phyloP scores from a whole-genome alignment of 2,888 invertebrate genomes.

The Colostygia pectinataria region DNA sequence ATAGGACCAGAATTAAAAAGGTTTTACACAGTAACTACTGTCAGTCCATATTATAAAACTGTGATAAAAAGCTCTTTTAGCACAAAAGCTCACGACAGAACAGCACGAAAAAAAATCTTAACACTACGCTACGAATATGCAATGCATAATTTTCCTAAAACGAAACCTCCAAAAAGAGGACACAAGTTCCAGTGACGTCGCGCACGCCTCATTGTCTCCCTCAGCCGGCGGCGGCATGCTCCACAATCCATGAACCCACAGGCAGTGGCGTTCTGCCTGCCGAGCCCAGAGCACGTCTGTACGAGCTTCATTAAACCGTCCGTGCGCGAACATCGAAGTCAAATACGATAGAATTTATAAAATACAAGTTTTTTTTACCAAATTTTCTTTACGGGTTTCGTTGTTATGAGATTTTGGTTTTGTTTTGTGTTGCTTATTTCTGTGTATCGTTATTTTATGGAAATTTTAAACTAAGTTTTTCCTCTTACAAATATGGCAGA shows the following conservation, averaged over 20 bases:
- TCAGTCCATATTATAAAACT: no score
- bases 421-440: conserved; percentile 21
- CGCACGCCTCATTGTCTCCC: conserved; percentile 54
- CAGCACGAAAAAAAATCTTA: neutral
- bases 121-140: conserved; percentile 9
- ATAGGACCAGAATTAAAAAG: no score
- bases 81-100: conserved; percentile 6
- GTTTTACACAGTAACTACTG: no score
- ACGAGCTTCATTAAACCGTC: conserved; percentile 24
- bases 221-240: conserved; percentile 38
- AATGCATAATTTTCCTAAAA: conserved; percentile 10
- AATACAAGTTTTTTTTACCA: conserved; percentile 26
- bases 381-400: conserved; percentile 9
- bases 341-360: conserved; percentile 58
- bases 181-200: conserved; percentile 33
- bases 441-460: conserved; percentile 17
- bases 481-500: conserved; percentile 12
- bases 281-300: conserved; percentile 50
- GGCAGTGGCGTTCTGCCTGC: conserved; percentile 70
- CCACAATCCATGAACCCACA: conserved; percentile 33
- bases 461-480: neutral
- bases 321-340: conserved; percentile 53
- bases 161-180: conserved; percentile 20
- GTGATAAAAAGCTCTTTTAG: no score
- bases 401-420: conserved; percentile 16